These are phyloP conservation scores for Rousettus leschenaultii DNA, from an alignment of 2,113 vertebrate species.

Conservation along the genomic window DNA sequence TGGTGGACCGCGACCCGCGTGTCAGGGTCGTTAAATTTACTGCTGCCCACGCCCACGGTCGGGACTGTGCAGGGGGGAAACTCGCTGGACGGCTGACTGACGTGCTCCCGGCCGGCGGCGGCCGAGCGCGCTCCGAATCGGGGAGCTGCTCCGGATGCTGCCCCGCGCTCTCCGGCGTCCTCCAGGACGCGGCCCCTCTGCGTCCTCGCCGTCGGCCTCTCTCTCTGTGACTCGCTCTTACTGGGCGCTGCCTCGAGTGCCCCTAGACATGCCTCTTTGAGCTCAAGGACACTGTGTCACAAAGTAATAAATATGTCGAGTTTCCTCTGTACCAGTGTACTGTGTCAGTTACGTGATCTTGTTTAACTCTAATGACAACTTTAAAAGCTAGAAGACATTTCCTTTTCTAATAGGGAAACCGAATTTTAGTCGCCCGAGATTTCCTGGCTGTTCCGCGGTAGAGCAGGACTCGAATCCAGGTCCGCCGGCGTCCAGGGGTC, in stretches of 20 bases:
- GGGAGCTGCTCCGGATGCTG: no score
- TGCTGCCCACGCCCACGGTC: no score
- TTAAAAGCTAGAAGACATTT: not conserved
- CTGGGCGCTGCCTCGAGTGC: no score
- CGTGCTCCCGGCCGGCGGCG: no score
- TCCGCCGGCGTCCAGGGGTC: not conserved
- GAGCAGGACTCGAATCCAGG: not conserved
- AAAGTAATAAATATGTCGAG: accelerated
- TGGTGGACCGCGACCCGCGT: accelerated
- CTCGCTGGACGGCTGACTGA: no score
- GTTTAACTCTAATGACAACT: not conserved
- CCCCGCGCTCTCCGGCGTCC: no score
- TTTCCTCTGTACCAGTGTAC: not conserved
- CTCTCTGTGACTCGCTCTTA: no score
- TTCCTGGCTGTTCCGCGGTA: not conserved
- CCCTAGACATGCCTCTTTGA: accelerated
- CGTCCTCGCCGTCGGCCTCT: no score
- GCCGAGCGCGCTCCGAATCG: no score
- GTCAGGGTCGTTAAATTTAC: no score
- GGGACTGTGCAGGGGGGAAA: no score
- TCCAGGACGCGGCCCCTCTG: no score
- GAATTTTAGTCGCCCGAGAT: not conserved
- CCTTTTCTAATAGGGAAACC: not conserved
- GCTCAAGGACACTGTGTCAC: not conserved
- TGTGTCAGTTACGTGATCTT: not conserved